These are phyloP conservation scores for Aradophagus sp. DNA, from an alignment of 1,140 invertebrate species.

Conservation along the genomic window DNA sequence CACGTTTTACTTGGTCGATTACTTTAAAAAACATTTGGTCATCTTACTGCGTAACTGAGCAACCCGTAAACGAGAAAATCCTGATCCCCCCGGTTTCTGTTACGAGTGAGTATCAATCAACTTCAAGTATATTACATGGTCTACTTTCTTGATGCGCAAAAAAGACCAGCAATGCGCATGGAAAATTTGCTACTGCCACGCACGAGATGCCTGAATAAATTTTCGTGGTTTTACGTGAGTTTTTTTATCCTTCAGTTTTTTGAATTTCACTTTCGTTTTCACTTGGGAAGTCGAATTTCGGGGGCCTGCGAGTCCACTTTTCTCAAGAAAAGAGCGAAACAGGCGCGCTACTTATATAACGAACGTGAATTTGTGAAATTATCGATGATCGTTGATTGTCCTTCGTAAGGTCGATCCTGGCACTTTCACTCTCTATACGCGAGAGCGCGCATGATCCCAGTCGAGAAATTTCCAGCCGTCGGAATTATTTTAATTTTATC, in stretches of 20 bases:
- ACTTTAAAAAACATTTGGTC: constrained; percentile 36
- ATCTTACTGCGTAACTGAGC: constrained; percentile 46
- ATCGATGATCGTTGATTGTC: constrained; percentile 46
- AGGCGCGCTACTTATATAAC: constrained; percentile 27
- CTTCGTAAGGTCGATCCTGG: constrained; percentile 52
- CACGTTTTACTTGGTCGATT: constrained; percentile 8
- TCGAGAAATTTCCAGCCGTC: constrained; percentile 47
- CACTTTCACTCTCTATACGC: constrained; percentile 41
- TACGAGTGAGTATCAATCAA: constrained; percentile 42
- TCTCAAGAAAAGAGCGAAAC: too few relatives aligned
- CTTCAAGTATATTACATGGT: constrained; percentile 40
- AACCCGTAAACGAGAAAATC: constrained; percentile 45
- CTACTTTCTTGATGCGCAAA: constrained; percentile 44
- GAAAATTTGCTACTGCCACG: too few relatives aligned
- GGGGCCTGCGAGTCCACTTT: too few relatives aligned
- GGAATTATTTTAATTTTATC: constrained; percentile 35
- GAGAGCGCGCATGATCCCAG: constrained; percentile 34
- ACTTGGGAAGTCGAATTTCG: too few relatives aligned
- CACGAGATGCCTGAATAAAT: too few relatives aligned
- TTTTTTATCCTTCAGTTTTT: too few relatives aligned
- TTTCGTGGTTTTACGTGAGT: too few relatives aligned
- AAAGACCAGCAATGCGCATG: constrained; percentile 2
- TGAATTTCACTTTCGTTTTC: too few relatives aligned
- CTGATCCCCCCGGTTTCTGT: constrained; percentile 43
- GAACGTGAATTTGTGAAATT: constrained; percentile 42